These are phyloP conservation scores for Macrotrachela quadricornifera DNA, from an alignment of 1,140 invertebrate species.

Conservation along the genomic window DNA sequence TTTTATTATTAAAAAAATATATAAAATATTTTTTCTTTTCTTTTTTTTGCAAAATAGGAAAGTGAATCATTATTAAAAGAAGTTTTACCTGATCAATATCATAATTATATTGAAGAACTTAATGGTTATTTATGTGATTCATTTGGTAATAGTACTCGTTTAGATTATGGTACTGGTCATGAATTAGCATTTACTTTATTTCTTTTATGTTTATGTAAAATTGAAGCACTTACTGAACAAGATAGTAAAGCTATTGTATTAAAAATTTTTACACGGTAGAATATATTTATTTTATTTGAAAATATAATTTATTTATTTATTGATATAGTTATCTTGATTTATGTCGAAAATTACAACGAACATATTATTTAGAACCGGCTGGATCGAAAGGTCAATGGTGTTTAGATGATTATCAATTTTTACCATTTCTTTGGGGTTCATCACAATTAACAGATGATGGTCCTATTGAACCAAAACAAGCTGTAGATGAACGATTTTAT, in stretches of 20 bases:
- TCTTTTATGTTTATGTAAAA: slow-evolving; percentile 75
- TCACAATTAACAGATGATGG: slow-evolving; percentile 40
- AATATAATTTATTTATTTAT: not conserved
- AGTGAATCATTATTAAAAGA: too few relatives aligned
- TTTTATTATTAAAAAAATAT: too few relatives aligned
- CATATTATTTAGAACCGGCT: slow-evolving; percentile 93
- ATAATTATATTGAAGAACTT: slow-evolving; percentile 40
- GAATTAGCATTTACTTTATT: slow-evolving; percentile 77
- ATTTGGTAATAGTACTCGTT: slow-evolving; percentile 84
- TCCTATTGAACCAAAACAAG: slow-evolving; percentile 55
- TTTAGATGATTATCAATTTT: slow-evolving; percentile 93
- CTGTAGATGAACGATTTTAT: slow-evolving; percentile 55
- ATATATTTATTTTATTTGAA: not conserved
- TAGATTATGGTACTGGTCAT: slow-evolving; percentile 83
- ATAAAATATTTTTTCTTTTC: too few relatives aligned
- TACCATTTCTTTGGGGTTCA: slow-evolving; percentile 96
- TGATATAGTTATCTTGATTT: slow-evolving; percentile 55
- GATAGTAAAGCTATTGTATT: slow-evolving; percentile 55
- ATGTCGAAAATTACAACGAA: slow-evolving; percentile 55
- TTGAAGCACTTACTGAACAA: slow-evolving; percentile 46
- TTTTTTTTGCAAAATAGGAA: too few relatives aligned
- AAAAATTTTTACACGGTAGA: slow-evolving; percentile 45
- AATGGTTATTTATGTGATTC: slow-evolving; percentile 64
- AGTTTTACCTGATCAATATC: not conserved
- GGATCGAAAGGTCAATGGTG: slow-evolving; percentile 97